A percentile compares a stretch with the other conserved stretches of the same genome.
Conservation (phyloP, 2,888 invertebrate genomes). For the Brachypterus glaber region DNA sequence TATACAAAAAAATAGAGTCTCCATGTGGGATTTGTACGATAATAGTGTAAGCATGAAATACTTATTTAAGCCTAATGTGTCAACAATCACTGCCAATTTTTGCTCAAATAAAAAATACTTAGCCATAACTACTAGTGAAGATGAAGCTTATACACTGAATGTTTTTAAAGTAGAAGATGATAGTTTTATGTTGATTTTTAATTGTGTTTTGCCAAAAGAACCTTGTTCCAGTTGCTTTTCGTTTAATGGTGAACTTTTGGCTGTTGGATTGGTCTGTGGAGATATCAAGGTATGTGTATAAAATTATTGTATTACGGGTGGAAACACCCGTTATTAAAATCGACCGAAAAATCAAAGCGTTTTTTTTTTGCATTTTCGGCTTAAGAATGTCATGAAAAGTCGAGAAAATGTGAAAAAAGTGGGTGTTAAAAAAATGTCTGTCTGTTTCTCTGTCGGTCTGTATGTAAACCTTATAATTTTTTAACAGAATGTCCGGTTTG, state of each 20-base stretch:
- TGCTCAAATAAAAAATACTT: slow-evolving; percentile 2
- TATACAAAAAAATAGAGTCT: slow-evolving; percentile 6
- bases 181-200: no score
- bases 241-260: slow-evolving; percentile 49
- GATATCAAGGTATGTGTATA: slow-evolving; percentile 45
- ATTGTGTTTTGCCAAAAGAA: no score
- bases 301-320: slow-evolving; percentile 3
- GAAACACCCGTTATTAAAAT: no score
- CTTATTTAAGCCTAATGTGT: not conserved
- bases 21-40: not conserved
- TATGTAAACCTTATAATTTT: no score
- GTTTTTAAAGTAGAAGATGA: slow-evolving; percentile 10
- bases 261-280: slow-evolving; percentile 54
- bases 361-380: no score
- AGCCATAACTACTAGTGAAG: slow-evolving; percentile 11
- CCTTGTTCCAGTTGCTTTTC: slow-evolving; percentile 36
- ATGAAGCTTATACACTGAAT: slow-evolving; percentile 11
- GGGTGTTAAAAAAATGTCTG: no score
- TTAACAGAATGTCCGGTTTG: no score
- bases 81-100: slow-evolving; percentile 3
- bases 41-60: not conserved
- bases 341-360: no score
- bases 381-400: no score
- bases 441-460: no score
- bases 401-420: no score